phyloP scores from a whole-genome alignment of 2,888 invertebrate genomes.

The Vanessa cardui region DNA sequence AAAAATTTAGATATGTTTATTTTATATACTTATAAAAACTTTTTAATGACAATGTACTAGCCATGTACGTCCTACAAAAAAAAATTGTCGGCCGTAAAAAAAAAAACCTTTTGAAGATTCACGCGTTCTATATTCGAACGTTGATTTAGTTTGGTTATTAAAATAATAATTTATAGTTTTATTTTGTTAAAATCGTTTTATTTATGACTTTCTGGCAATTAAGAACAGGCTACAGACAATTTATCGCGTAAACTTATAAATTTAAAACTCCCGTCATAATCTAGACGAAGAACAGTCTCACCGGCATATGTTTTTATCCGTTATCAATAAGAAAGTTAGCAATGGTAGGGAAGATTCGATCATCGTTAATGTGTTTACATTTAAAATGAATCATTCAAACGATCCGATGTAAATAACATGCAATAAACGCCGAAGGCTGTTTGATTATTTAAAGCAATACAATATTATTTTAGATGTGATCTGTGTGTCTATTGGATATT shows the following conservation, averaged over 20 bases:
- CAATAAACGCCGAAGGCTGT: conserved; percentile 22
- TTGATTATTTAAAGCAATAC: conserved; percentile 28
- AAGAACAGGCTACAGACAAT: not conserved
- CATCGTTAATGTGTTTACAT: conserved; percentile 28
- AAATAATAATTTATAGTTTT: conserved; percentile 4
- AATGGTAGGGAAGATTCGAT: conserved; percentile 5
- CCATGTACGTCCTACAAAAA: no score
- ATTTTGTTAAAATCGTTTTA: conserved; percentile 7
- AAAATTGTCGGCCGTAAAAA: no score
- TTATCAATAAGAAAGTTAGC: conserved; percentile 7
- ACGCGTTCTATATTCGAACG: not conserved
- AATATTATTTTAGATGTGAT: conserved; percentile 30
- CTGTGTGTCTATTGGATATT: conserved; percentile 28
- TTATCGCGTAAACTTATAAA: conserved; percentile 3
- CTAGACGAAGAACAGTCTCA: conserved; percentile 11
- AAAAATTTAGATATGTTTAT: no score
- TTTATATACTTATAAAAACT: no score
- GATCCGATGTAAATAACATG: conserved; percentile 21
- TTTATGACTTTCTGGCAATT: conserved; percentile 4
- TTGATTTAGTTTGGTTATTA: not conserved
- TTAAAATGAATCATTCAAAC: conserved; percentile 32
- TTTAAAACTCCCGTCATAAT: conserved; percentile 11
- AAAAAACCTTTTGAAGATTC: no score
- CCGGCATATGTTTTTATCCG: not conserved
- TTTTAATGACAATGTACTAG: no score